phyloP scores from a whole-genome alignment of 2,113 vertebrate genomes.

The Brevimyrus niger region DNA sequence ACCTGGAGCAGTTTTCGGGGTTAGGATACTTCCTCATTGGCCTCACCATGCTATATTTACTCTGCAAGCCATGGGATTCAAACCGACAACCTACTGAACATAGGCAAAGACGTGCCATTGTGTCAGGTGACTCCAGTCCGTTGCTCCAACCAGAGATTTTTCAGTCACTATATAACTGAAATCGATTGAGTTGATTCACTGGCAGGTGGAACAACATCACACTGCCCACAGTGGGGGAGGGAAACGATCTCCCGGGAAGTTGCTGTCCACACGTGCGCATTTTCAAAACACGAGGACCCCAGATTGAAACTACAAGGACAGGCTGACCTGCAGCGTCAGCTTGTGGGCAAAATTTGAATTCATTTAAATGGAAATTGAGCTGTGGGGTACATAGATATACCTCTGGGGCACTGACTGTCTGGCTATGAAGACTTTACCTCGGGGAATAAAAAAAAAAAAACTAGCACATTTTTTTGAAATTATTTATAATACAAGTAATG shows the following conservation, averaged over 20 bases:
- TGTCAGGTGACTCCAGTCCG: neutral
- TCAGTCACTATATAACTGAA: neutral
- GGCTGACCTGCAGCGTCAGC: neutral
- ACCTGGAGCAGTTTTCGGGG: neutral
- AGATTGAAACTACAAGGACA: neutral
- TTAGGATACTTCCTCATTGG: neutral
- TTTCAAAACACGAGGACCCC: neutral
- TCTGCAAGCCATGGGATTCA: neutral
- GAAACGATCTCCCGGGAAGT: neutral
- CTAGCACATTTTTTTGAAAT: neutral
- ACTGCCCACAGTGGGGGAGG: neutral
- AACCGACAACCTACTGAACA: neutral
- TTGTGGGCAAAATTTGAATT: neutral
- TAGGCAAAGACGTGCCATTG: neutral
- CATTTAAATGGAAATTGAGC: constrained; percentile 14
- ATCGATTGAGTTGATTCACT: neutral
- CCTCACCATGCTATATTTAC: neutral
- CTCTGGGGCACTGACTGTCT: neutral
- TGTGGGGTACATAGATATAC: neutral
- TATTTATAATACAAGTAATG: neutral
- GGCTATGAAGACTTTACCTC: neutral
- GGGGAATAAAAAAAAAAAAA: neutral
- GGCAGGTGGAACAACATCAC: neutral
- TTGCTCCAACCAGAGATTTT: neutral
- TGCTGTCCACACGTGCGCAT: neutral